Evolutionary conservation across 2,797 vertebrate genomes (phyloP).

Genomic region (Cercopithecus diana): DNA sequence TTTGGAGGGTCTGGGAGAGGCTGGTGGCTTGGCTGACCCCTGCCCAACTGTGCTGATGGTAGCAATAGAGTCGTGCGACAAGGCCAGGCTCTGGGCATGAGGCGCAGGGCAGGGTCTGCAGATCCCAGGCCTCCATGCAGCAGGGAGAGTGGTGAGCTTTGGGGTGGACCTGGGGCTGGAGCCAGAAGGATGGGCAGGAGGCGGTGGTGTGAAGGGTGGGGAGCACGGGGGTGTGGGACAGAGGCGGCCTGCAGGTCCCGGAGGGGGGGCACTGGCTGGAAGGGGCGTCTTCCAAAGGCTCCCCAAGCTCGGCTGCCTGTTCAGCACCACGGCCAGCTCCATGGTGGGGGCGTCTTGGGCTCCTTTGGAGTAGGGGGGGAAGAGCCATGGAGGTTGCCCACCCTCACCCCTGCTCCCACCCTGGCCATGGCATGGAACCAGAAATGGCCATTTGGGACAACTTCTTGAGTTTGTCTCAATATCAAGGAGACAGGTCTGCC

Average conservation of each 20-base stretch:
- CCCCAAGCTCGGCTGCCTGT: accelerated
- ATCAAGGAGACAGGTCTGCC: background rate
- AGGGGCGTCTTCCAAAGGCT: background rate
- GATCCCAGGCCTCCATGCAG: background rate
- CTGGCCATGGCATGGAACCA: background rate
- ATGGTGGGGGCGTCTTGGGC: no score
- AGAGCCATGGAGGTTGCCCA: background rate
- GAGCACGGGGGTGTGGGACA: background rate
- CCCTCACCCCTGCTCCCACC: background rate
- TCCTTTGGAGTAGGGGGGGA: no score
- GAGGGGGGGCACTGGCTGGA: background rate
- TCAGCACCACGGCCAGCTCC: slow-evolving; percentile 17
- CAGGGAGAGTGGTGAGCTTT: background rate
- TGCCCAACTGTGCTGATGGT: no score
- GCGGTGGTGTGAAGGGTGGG: no score
- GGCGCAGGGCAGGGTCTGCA: background rate
- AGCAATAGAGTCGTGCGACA: background rate
- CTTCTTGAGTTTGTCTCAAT: background rate
- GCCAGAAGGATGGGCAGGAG: accelerated
- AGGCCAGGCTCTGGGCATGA: background rate
- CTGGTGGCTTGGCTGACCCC: background rate
- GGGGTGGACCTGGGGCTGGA: accelerated
- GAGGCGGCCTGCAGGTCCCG: background rate
- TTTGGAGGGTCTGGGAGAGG: background rate
- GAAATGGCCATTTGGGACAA: background rate